Evolutionary conservation across 1,140 invertebrate genomes (phyloP), one percentile per base, ranked within the genome.

Genomic region (Drosophila bifasciata): DNA sequence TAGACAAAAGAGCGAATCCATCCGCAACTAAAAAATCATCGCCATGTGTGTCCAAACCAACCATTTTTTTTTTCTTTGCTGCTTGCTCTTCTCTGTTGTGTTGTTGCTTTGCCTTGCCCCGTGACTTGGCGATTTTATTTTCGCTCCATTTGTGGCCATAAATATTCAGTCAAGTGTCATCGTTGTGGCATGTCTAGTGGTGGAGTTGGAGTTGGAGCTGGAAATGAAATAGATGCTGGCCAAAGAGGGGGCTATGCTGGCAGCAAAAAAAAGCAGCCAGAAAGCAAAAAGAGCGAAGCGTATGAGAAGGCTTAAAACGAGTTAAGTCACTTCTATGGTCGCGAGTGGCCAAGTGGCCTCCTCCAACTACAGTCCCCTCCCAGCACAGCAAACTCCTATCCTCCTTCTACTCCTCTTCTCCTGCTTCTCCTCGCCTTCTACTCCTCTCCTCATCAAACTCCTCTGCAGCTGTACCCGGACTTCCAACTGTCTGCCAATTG

Each of bases 141-240:
- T 88, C 83, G 83, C 83, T 86, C 83, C 83, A 86, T 88, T 86
- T 86, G 78, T 79, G 83, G 83, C 75, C 83, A 86, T 86, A 86
- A 86, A 86, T 86, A 86, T 86, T 86, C 83, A 86, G 83, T 86
- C 83, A 86, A 88, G 83, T 86, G 83, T 88, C 81, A 86, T 86
- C 70, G 78, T 81, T 72, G 78, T 75, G 76, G 83, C 83, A 81
- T 78, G 78, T 83, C 78, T 86, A 83, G 60, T 88, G 78, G n/a
- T n/a, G n/a, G n/a, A n/a, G n/a, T n/a, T n/a, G n/a, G n/a, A n/a
- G n/a, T n/a, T n/a, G n/a, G 78, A 86, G 81, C 88, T 86, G 81
- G 57, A 83, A 88, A 81, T 86, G 83, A 88, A 88, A 88, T 86
- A 86, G 81, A 86, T 81, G 80, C 77, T 60, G 75, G 49, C 57